Base-by-base conservation (phyloP, 2,888 invertebrate species). In the Pachydiplax longipennis region DNA sequence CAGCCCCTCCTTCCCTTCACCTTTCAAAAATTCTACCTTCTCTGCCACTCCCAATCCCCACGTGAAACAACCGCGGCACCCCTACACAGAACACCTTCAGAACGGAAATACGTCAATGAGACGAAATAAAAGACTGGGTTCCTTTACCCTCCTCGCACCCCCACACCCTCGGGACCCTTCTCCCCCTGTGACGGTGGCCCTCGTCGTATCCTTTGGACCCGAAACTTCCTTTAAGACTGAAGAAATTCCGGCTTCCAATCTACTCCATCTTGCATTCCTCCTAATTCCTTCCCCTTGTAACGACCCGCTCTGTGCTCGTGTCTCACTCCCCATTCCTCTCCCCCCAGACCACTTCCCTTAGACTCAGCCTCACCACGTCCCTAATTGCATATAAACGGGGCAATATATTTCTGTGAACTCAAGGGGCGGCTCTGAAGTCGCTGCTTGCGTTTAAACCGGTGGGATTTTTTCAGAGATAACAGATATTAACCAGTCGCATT, bases 361-460 rank as follows among this genome's bases (percentile, higher is more conserved):
- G 58, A 31, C 83, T 58, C 83, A 8, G 10, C 83, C 37, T 80
- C 83, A 53, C 31, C 83, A 35, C 83, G 15, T 61, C 87, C 87
- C 87, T 87, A 87, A 87, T 87, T 87, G 87, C 65, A 87, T 87
- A 87, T 87, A 87, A 87, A 87, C 87, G 87, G 87, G 87, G 87
- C 87, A 37, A 87, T 87, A 87, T 87, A 87, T 87, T 87, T 87
- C 87, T 87, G 61, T 87, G 87, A 87, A 61, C 31, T 65, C 87
- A n/a, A 65, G 83, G 35, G 37, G 31, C 87, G 87, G 87, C 65
- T 61, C 61, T 35, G 31, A 25, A 73, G 31, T 37, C 65, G 22
- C 87, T 61, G 61, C 61, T 87, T 40, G 61, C 61, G 87, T 87
- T 87, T 65, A 61, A 87, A 87, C 61, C 61, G 87, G 61, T 61